A percentile compares a stretch with the other conserved stretches of the same genome.
Conservation (phyloP, 2,888 invertebrate species). For the Dolomedes plantarius region DNA sequence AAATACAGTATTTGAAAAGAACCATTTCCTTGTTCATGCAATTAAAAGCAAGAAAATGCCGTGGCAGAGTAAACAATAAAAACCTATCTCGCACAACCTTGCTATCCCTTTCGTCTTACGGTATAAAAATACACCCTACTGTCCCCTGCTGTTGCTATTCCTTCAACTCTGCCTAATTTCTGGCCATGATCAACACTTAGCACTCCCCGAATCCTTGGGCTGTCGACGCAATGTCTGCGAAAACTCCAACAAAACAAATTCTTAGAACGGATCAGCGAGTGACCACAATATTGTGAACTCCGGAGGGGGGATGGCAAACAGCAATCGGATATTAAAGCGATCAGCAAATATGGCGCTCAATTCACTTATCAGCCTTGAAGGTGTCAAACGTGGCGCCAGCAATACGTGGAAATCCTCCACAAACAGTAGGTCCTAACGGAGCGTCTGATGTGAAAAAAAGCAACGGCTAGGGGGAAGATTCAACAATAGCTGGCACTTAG, state of each 20-base stretch:
- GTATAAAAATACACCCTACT: not conserved
- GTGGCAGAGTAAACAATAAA: too few species aligned
- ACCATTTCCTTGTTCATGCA: too few species aligned
- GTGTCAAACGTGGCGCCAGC: constrained; percentile 61
- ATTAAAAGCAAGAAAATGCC: too few species aligned
- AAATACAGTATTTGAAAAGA: too few species aligned
- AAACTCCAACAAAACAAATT: not conserved
- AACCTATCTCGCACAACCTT: not conserved
- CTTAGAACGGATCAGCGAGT: not conserved
- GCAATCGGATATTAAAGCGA: constrained; percentile 62
- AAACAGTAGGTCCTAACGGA: constrained; percentile 12
- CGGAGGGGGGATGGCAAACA: constrained; percentile 20
- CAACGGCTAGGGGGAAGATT: not conserved
- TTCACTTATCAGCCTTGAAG: constrained; percentile 57
- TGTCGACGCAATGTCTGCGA: not conserved
- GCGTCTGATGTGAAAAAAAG: not conserved
- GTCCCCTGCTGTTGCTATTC: not conserved
- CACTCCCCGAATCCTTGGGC: not conserved
- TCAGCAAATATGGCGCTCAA: constrained; percentile 60
- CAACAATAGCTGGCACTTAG: not conserved
- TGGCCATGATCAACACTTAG: not conserved
- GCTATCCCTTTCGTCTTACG: not conserved
- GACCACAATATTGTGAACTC: not conserved
- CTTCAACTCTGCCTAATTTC: not conserved
- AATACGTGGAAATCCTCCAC: not conserved